These are phyloP conservation scores for Ditula angustiorana DNA, from an alignment of 2,888 invertebrate genomes.

Conservation along the genomic window DNA sequence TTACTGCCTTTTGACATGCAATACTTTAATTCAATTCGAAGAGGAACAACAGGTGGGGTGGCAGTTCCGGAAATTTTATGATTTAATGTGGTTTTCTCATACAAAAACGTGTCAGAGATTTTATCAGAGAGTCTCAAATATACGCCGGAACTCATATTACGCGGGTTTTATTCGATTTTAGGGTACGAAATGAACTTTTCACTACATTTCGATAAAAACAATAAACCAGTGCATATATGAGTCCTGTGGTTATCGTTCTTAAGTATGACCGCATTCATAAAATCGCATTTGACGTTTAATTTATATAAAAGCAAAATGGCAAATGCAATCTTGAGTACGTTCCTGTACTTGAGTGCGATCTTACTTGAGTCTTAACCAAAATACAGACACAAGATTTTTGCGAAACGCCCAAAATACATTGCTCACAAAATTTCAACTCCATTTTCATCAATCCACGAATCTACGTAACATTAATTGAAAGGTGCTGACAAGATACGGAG, in stretches of 20 bases:
- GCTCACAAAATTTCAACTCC: conserved; percentile 45
- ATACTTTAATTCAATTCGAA: conserved; percentile 78
- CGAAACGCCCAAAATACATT: conserved; percentile 42
- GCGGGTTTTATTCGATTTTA: not conserved
- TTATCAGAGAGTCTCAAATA: conserved; percentile 57
- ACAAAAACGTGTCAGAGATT: conserved; percentile 72
- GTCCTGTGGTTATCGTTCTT: too few relatives aligned
- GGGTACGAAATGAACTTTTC: too few relatives aligned
- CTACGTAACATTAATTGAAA: conserved; percentile 67
- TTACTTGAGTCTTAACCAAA: too few relatives aligned
- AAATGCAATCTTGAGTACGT: too few relatives aligned
- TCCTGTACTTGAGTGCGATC: too few relatives aligned
- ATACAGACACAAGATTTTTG: not conserved
- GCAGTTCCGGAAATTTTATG: conserved; percentile 53
- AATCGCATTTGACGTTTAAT: too few relatives aligned
- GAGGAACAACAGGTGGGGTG: conserved; percentile 66
- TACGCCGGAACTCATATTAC: conserved; percentile 1
- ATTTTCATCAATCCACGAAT: conserved; percentile 59
- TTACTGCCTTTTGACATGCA: conserved; percentile 79
- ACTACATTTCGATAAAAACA: too few relatives aligned
- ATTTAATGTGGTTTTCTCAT: conserved; percentile 55
- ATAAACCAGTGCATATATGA: too few relatives aligned
- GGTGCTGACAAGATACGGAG: conserved; percentile 67
- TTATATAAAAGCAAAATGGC: too few relatives aligned
- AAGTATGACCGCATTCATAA: too few relatives aligned